These are phyloP conservation scores for Brachypteracias leptosomus DNA, from an alignment of 2,113 vertebrate genomes.

Conservation along the genomic window DNA sequence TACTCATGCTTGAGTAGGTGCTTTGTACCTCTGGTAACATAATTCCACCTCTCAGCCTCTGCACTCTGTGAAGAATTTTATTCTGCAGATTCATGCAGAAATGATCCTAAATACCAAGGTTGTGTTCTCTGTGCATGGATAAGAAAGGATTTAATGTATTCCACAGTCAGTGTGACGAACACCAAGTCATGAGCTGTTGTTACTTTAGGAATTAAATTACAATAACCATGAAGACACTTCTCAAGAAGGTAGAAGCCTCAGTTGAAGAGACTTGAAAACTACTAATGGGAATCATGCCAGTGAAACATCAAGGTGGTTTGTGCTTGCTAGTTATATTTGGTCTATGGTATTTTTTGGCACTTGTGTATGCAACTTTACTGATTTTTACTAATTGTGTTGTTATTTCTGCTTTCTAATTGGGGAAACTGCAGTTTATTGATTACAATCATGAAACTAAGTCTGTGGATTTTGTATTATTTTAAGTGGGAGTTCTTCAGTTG, in stretches of 20 bases:
- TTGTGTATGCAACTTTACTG: not conserved
- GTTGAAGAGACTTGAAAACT: not conserved
- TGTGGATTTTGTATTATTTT: not conserved
- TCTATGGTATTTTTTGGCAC: not conserved
- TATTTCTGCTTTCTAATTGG: not conserved
- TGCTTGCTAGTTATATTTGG: not conserved
- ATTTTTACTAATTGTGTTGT: not conserved
- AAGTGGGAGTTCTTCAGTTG: not conserved
- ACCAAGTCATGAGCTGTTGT: not conserved
- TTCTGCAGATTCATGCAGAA: not conserved
- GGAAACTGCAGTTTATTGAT: not conserved
- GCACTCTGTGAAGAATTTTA: not conserved
- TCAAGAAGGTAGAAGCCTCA: not conserved
- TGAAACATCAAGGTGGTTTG: not conserved
- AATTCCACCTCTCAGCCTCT: not conserved
- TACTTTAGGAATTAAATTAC: not conserved
- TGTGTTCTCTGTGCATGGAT: conserved; percentile 61
- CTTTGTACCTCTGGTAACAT: not conserved
- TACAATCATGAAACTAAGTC: not conserved
- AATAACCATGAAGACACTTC: not conserved
- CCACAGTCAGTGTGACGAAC: not conserved
- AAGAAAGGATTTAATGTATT: not conserved
- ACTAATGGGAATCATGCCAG: not conserved
- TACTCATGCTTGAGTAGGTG: not conserved
- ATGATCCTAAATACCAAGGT: conserved; percentile 46